Percentiles rank a stretch among this genome's conserved stretches.
Conservation (phyloP, 1,140 invertebrate species). For the Papilio polyxenes region DNA sequence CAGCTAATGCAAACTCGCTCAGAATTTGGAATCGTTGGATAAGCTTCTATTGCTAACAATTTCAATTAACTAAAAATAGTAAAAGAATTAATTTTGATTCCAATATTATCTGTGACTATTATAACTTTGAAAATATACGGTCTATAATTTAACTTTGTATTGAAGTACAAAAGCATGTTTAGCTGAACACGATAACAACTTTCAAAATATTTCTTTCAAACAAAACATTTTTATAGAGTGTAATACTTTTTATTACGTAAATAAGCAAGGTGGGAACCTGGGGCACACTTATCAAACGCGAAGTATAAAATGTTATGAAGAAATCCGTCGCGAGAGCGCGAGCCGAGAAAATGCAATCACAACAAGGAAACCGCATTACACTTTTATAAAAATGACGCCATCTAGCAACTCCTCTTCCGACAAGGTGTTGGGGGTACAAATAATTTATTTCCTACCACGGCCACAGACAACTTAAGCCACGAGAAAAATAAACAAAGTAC, state of each 20-base stretch:
- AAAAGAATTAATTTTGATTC: not conserved
- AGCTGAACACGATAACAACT: not conserved
- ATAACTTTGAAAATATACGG: too few relatives aligned
- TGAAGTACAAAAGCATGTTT: not conserved
- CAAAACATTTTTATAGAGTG: constrained; percentile 5
- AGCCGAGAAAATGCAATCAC: constrained; percentile 63
- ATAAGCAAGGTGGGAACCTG: constrained; percentile 14
- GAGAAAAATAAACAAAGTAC: constrained; percentile 79
- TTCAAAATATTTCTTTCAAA: constrained; percentile 8
- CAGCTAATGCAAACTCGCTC: constrained; percentile 35
- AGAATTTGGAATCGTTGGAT: constrained; percentile 7
- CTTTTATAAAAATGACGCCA: constrained; percentile 79
- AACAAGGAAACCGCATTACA: constrained; percentile 76
- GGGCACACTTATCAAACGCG: constrained; percentile 25
- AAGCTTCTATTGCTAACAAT: not conserved
- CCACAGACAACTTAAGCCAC: constrained; percentile 75
- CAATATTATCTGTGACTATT: not conserved
- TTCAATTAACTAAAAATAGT: constrained; percentile 3
- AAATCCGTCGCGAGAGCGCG: constrained; percentile 42
- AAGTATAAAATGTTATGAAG: constrained; percentile 33
- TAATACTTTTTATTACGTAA: constrained; percentile 32
- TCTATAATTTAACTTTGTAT: too few relatives aligned
- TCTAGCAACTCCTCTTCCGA: constrained; percentile 58
- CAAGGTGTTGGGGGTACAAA: constrained; percentile 75
- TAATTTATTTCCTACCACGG: constrained; percentile 74